phyloP scores from a whole-genome alignment of 2,113 vertebrate species.

The Lepus europaeus region DNA sequence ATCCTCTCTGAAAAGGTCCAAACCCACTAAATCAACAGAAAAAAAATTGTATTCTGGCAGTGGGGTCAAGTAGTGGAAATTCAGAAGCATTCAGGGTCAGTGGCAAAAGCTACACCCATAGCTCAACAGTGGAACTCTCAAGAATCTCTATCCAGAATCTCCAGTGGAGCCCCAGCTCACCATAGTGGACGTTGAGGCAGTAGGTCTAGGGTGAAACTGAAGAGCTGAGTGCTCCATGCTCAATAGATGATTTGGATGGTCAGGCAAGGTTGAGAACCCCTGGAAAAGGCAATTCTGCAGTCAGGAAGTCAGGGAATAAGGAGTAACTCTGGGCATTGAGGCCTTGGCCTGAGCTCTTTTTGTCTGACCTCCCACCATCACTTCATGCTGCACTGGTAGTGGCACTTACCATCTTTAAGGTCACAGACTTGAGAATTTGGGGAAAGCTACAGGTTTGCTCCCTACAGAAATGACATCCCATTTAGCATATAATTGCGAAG shows the following conservation, averaged over 20 bases:
- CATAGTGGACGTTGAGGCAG: neutral
- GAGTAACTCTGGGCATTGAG: neutral
- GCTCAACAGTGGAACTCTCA: neutral
- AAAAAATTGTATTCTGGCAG: neutral
- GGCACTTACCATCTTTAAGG: neutral
- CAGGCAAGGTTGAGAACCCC: neutral
- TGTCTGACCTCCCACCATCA: neutral
- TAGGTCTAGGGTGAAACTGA: neutral
- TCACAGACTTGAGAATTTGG: neutral
- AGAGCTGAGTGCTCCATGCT: neutral
- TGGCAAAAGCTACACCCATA: neutral
- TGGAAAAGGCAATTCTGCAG: neutral
- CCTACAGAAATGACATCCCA: neutral
- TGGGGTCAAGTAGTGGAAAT: neutral
- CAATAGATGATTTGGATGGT: neutral
- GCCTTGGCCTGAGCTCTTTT: neutral
- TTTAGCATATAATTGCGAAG: neutral
- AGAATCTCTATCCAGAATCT: neutral
- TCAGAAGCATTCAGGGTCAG: neutral
- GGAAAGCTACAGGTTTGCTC: neutral
- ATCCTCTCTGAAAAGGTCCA: neutral
- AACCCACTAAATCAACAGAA: neutral
- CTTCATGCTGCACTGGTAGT: neutral
- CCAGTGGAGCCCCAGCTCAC: rapidly evolving
- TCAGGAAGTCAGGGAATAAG: neutral